Percentiles rank a stretch among this genome's conserved stretches.
Conservation (phyloP, 2,797 vertebrate species). For the Poeciliopsis paucimaculata region DNA sequence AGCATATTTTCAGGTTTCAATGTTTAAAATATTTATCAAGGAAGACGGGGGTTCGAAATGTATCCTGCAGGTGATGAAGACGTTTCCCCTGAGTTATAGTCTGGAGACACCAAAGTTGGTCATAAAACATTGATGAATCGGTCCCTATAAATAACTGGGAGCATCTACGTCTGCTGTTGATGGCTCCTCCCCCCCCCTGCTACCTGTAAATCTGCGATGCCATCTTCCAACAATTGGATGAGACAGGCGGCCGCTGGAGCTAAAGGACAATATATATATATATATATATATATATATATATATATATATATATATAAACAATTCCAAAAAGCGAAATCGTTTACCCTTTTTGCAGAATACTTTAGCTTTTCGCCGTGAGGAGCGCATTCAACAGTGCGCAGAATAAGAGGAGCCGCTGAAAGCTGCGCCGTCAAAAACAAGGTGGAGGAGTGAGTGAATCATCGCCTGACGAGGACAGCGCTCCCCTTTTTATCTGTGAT, state of each 20-base stretch:
- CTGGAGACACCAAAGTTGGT: conserved; percentile 40
- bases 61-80: not conserved
- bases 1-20: not conserved
- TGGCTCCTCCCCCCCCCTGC: conserved; percentile 74
- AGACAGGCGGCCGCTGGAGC: conserved; percentile 53
- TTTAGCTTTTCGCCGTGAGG: conserved; percentile 3
- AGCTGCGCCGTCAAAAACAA: conserved; percentile 51
- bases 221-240: conserved; percentile 69
- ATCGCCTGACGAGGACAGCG: conserved; percentile 20
- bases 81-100: not conserved
- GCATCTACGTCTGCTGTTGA: conserved; percentile 59
- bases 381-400: conserved; percentile 67
- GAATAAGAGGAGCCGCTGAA: conserved; percentile 26
- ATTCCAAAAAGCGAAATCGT: not conserved
- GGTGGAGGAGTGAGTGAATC: conserved; percentile 52
- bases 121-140: conserved; percentile 58
- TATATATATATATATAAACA: too few relatives aligned
- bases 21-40: not conserved
- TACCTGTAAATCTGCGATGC: conserved; percentile 81
- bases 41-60: not conserved
- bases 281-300: too few relatives aligned
- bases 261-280: too few relatives aligned
- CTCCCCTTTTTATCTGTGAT: not conserved
- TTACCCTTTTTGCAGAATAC: not conserved
- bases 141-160: conserved; percentile 72